Percentiles rank a stretch among this genome's conserved stretches.
Conservation (phyloP, 2,888 invertebrate species). For the Megamerina dolium region DNA sequence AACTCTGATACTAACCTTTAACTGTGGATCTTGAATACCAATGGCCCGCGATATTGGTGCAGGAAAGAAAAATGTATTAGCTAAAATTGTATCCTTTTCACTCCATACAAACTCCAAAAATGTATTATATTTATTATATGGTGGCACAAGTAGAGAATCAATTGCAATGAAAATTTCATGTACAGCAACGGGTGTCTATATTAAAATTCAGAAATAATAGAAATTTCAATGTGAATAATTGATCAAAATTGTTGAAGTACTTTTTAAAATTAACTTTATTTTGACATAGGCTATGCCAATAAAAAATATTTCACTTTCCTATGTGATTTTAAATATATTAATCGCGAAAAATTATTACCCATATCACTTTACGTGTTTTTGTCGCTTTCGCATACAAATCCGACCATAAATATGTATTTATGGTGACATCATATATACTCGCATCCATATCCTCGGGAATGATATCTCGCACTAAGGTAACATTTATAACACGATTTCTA, state of each 20-base stretch:
- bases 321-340: slow-evolving; percentile 1
- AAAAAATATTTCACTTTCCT: too few species aligned
- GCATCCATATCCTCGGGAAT: slow-evolving; percentile 42
- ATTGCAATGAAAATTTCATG: slow-evolving; percentile 22
- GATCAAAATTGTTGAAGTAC: too few species aligned
- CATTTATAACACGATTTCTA: slow-evolving; percentile 51
- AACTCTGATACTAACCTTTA: too few species aligned
- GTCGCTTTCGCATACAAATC: slow-evolving; percentile 46
- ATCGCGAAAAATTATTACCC: slow-evolving; percentile 25
- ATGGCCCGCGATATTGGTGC: slow-evolving; percentile 53
- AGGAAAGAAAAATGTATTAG: slow-evolving; percentile 65
- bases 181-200: background rate
- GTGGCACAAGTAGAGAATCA: slow-evolving; percentile 28
- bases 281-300: too few species aligned
- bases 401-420: slow-evolving; percentile 58
- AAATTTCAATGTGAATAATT: too few species aligned
- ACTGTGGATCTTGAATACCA: slow-evolving; percentile 52
- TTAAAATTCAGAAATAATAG: too few species aligned
- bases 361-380: slow-evolving; percentile 26
- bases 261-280: too few species aligned
- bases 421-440: slow-evolving; percentile 52
- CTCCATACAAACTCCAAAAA: slow-evolving; percentile 50
- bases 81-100: slow-evolving; percentile 46
- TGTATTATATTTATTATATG: slow-evolving; percentile 27
- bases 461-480: slow-evolving; percentile 63